Percentiles rank a stretch among this genome's conserved stretches.
These are phyloP conservation scores for Gymnorhina tibicen DNA, from an alignment of 2,113 vertebrate species.

Conservation along the genomic window DNA sequence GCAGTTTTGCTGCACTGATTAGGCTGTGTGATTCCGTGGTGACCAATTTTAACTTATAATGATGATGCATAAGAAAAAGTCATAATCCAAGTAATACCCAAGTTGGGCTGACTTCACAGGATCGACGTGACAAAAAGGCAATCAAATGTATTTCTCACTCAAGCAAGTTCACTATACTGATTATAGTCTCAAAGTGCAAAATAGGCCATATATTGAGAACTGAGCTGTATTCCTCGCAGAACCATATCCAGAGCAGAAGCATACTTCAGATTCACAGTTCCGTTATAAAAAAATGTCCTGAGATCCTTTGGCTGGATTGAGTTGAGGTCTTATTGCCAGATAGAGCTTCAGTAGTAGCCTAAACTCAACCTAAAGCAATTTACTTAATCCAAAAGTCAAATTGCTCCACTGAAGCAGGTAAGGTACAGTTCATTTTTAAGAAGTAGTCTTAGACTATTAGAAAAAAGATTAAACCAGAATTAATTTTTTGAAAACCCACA, in stretches of 20 bases:
- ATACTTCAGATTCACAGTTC: background rate
- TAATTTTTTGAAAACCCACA: background rate
- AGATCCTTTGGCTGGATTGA: background rate
- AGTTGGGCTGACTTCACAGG: background rate
- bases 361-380: background rate
- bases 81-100: background rate
- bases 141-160: background rate
- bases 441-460: background rate
- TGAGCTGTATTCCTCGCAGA: background rate
- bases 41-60: background rate
- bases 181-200: background rate
- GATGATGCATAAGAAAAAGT: background rate
- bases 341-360: background rate
- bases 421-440: background rate
- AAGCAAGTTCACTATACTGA: background rate
- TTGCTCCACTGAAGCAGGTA: background rate
- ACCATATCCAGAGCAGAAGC: background rate
- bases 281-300: background rate
- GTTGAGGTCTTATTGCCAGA: background rate
- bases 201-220: background rate
- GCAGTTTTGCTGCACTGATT: background rate
- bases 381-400: background rate
- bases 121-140: background rate
- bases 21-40: background rate
- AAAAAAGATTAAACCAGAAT: background rate